Evolutionary conservation across 2,888 invertebrate species (phyloP), one percentile per base, ranked within the genome.

Genomic region (Hyposoter didymator): DNA sequence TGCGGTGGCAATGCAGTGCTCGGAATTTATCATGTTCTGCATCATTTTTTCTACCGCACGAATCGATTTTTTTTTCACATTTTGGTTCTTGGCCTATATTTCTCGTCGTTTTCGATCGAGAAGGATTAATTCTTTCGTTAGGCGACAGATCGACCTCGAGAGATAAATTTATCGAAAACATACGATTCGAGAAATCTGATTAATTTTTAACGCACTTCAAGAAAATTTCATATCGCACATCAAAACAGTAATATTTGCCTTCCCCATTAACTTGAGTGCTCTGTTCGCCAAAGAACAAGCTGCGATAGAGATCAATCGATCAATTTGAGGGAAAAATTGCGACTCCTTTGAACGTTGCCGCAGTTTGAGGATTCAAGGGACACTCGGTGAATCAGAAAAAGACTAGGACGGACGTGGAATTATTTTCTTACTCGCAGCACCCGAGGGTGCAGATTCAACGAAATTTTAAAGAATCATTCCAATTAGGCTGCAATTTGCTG

Each of bases 11-110:
- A 28, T 52, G 52, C 7, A 52, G 19, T 19, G 52, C 14, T 14
- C 6, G 28, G 14, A 59, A 14, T 28, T 39, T n/a, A 64, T 64
- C 45, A 22, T 22, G 12, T 28, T 39, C 39, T 47, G 14, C 28
- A 12, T 43, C 43, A 10, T 1, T 66, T 66, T 19, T 69, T 45
- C 22, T 19, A 28, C 2, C 19, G 12, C 0, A 45, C 43, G 5
- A 69, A 69, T 69, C 22, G n/a, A n/a, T 69, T 69, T 45, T 69
- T 69, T 12, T 7, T n/a, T 47, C 47, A 6, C 66, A 28, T n/a
- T 64, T 64, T 39, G 2, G n/a, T n/a, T n/a, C n/a, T 39, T 19
- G 64, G 64, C 39, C 64, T 69, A 39, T n/a, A n/a, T 28, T 69
- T 45, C 14, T 69, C 43, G 0, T 45, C 6, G 2, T 45, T 45